Conservation (phyloP, 2,113 vertebrate species). For the Abramis brama region DNA sequence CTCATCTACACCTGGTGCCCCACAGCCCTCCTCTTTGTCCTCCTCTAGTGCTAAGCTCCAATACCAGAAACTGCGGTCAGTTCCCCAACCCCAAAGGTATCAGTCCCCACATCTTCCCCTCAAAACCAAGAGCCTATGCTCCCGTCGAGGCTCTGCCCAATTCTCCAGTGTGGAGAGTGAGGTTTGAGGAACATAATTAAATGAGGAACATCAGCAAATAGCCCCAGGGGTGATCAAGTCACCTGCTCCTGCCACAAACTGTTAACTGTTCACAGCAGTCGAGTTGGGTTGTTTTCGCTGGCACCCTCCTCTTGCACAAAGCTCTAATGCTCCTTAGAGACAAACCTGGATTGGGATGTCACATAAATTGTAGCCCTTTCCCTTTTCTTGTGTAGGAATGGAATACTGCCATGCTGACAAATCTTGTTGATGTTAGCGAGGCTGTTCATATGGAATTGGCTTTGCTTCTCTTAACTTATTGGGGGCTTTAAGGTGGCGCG, state of each 20-base stretch:
- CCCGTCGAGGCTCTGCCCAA: constrained; percentile 86
- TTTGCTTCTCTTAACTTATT: constrained; percentile 52
- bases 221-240: constrained; percentile 10
- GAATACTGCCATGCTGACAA: constrained; percentile 52
- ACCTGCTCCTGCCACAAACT: constrained; percentile 23
- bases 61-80: constrained; percentile 80
- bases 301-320: constrained; percentile 53
- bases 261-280: constrained; percentile 24
- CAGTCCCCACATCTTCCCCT: constrained; percentile 79
- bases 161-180: constrained; percentile 93
- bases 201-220: constrained; percentile 54
- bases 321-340: constrained; percentile 49
- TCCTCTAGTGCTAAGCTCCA: constrained; percentile 80
- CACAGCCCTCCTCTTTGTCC: constrained; percentile 73
- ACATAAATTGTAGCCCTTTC: constrained; percentile 44
- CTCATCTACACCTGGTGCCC: constrained; percentile 74
- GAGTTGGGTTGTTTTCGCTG: constrained; percentile 20
- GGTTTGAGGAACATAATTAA: constrained; percentile 75
- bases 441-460: constrained; percentile 26
- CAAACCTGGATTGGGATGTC: constrained; percentile 30
- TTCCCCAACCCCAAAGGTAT: constrained; percentile 76
- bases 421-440: constrained; percentile 35
- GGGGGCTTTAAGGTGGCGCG: constrained; percentile 63
- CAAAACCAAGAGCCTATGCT: constrained; percentile 85
- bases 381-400: constrained; percentile 51